Evolutionary conservation across 2,113 vertebrate genomes (phyloP).

Genomic region (Setophaga petechia): DNA sequence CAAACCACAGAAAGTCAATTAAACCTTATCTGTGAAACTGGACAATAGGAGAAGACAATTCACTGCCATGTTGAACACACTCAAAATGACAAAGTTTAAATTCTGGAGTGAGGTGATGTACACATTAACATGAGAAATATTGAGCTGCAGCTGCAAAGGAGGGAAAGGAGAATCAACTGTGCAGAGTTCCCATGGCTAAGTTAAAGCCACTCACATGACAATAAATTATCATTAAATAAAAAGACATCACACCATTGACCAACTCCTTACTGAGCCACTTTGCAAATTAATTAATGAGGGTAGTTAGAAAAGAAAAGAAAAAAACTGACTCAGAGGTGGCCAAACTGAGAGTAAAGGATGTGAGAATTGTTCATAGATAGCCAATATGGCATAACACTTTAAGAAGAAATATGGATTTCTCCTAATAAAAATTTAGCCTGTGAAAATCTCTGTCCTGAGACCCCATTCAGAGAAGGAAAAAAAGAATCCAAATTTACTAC

Average conservation of each 20-base stretch:
- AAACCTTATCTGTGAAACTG: background rate
- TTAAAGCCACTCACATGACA: background rate
- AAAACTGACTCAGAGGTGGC: background rate
- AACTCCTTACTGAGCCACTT: background rate
- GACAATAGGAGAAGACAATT: background rate
- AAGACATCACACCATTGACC: background rate
- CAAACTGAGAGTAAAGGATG: background rate
- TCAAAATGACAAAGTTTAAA: background rate
- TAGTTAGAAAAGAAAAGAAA: background rate
- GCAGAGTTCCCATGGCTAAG: accelerated
- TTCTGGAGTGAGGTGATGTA: background rate
- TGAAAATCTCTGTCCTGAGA: background rate
- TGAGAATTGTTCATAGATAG: background rate
- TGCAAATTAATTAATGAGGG: background rate
- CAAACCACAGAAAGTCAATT: accelerated
- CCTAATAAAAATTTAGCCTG: background rate
- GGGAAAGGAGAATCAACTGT: background rate
- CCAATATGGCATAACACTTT: background rate
- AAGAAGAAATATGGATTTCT: background rate
- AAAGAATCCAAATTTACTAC: background rate
- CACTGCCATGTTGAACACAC: background rate
- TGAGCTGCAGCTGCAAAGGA: background rate
- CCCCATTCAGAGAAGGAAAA: background rate
- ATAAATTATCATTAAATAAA: background rate
- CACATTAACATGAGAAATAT: background rate